phyloP scores from a whole-genome alignment of 2,797 vertebrate genomes.

The Chaetophractus vellerosus region DNA sequence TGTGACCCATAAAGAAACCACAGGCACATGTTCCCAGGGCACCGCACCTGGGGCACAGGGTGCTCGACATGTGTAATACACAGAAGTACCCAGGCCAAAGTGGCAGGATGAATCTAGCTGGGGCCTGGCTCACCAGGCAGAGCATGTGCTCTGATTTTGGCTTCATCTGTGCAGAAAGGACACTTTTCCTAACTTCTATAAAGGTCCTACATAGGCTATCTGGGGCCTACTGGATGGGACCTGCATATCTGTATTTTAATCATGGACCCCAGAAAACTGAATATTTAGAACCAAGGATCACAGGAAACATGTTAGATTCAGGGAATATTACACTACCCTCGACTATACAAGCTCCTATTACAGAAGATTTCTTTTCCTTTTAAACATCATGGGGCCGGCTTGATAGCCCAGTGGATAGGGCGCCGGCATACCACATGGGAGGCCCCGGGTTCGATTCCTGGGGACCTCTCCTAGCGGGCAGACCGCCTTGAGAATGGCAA shows the following conservation, averaged over 20 bases:
- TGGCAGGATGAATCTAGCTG: not conserved
- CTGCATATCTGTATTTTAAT: constrained; percentile 43
- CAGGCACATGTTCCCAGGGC: not conserved
- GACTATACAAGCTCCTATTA: not conserved
- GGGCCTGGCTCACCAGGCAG: not conserved
- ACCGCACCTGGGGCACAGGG: not conserved
- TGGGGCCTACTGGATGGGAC: not conserved
- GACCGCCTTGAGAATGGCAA: too few species aligned
- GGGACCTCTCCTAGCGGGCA: too few species aligned
- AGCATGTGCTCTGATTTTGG: not conserved
- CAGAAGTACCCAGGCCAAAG: not conserved
- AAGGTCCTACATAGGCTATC: not conserved
- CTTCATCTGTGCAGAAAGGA: not conserved
- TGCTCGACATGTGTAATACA: not conserved
- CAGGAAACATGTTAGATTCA: not conserved
- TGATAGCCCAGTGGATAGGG: too few species aligned
- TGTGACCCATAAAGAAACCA: not conserved
- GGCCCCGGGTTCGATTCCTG: too few species aligned
- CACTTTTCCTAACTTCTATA: constrained; percentile 7
- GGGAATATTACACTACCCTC: not conserved
- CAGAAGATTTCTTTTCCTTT: not conserved
- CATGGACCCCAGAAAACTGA: not conserved
- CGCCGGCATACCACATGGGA: too few species aligned
- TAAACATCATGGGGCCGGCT: constrained; percentile 9
- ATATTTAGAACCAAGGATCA: not conserved